A percentile compares a stretch with the other conserved stretches of the same genome.
These are phyloP conservation scores for Ernsta delagoae DNA, from an alignment of 2,888 invertebrate species.

Conservation along the genomic window DNA sequence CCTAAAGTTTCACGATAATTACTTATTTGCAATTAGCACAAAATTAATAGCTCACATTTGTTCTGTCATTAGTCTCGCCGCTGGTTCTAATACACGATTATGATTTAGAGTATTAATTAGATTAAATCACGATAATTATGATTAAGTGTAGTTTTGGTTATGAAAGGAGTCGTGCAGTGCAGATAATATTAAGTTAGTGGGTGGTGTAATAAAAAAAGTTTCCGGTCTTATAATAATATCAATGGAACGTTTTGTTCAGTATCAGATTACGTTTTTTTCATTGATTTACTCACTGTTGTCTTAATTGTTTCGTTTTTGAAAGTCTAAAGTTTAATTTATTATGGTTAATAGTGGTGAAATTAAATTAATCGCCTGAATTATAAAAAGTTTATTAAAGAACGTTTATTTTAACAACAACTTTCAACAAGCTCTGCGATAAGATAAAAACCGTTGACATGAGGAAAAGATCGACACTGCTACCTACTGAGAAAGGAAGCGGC, in stretches of 20 bases:
- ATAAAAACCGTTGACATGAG: not conserved
- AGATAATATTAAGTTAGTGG: not conserved
- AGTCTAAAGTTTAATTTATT: not conserved
- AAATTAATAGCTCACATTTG: slow-evolving; percentile 31
- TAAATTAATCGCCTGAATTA: too few relatives aligned
- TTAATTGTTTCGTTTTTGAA: not conserved
- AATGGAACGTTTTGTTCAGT: not conserved
- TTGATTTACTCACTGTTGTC: not conserved
- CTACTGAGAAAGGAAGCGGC: slow-evolving; percentile 15
- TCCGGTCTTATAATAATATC: slow-evolving; percentile 17
- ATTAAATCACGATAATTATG: slow-evolving; percentile 20
- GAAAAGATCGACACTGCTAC: slow-evolving; percentile 10
- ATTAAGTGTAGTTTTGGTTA: not conserved
- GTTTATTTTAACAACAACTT: not conserved
- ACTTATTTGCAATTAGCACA: slow-evolving; percentile 30
- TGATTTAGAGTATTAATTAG: slow-evolving; percentile 29
- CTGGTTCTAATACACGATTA: slow-evolving; percentile 27
- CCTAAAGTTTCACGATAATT: slow-evolving; percentile 24
- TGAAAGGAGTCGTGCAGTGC: slow-evolving; percentile 6
- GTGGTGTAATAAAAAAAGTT: not conserved
- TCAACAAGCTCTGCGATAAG: not conserved
- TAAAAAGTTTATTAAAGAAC: not conserved
- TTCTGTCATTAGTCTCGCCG: slow-evolving; percentile 26
- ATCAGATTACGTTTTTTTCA: too few relatives aligned
- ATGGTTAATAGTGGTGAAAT: not conserved